These are phyloP conservation scores for Physocephala rufipes DNA, from an alignment of 2,888 invertebrate species.

Conservation along the genomic window DNA sequence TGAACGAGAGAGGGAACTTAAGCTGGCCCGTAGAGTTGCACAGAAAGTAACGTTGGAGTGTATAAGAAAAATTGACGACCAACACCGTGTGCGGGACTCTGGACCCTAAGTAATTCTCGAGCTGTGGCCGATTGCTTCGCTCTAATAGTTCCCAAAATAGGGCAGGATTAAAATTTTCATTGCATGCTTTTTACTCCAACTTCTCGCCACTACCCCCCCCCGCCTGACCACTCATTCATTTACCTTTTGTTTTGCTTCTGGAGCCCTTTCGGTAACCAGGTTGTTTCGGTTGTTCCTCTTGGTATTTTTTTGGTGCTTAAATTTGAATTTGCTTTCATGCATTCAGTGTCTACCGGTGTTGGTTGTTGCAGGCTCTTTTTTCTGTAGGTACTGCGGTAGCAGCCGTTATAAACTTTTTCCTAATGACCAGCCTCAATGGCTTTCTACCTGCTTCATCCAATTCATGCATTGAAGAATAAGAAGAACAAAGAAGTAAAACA, in stretches of 20 bases:
- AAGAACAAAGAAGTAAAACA: too few species aligned
- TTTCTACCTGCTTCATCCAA: conserved; percentile 8
- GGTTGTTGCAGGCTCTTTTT: too few species aligned
- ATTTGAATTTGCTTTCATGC: neutral
- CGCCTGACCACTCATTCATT: neutral
- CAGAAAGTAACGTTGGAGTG: neutral
- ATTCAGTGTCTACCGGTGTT: conserved; percentile 9
- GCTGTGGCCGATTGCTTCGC: neutral
- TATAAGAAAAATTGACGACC: neutral
- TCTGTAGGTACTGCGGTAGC: conserved; percentile 1
- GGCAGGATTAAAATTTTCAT: too few species aligned
- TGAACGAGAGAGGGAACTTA: neutral
- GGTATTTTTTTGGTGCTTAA: neutral
- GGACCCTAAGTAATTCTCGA: neutral
- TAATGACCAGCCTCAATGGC: conserved; percentile 14
- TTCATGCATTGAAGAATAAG: too few species aligned
- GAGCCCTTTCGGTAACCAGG: neutral
- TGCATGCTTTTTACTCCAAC: neutral
- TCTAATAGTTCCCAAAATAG: too few species aligned
- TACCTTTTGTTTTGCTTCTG: neutral
- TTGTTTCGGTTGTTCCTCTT: neutral
- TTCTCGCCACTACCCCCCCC: neutral
- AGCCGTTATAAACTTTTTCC: conserved; percentile 10
- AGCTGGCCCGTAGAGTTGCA: neutral
- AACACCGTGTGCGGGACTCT: neutral